Evolutionary conservation across 2,113 vertebrate genomes (phyloP), one percentile per base, ranked within the genome.

Genomic region (Megaptera novaeangliae): DNA sequence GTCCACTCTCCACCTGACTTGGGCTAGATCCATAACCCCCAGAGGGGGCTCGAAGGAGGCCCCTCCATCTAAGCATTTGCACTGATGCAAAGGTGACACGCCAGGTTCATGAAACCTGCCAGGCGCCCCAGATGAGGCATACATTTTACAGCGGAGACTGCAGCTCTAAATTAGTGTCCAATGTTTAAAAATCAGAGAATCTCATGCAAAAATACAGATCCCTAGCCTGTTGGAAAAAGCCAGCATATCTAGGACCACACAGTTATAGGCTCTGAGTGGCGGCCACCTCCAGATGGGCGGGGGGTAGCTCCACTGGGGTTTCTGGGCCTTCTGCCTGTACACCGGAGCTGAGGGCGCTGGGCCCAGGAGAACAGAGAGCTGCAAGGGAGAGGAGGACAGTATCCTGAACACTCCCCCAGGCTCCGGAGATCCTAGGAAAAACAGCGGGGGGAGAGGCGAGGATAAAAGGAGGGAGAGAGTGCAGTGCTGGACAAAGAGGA

Each of bases 201-300:
- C 77, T 61, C 31, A 20, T 6, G 36, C 8, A 11, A 68, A 55
- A 64, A 77, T 13, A 68, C 23, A 72, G 55, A 18, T 10, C 34
- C 17, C 52, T 44, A 59, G 63, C 9, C 63, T 68, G 63, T 41
- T 8, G 1, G 34, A 41, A 71, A 66, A 80, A 64, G 59, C 36
- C 41, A 7, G 36, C 31, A 10, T 13, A 39, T 9, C 59, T 2
- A 55, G 59, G 34, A 46, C 61, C 17, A 9, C 8, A 2, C 34
- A 34, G 31, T 15, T 25, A n/a, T 14, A 46, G 2, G 41, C 72
- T 61, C 29, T 39, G 63, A 29, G 44, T 10, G 49, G 63, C 5
- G 14, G 74, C 34, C 1, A 0, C 11, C 57, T 36, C 68, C 31
- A 27, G 27, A 25, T 2, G 15, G 27, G 27, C 23, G 3, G 2